phyloP scores from a whole-genome alignment of 2,888 invertebrate genomes.

The Anodontia alba region DNA sequence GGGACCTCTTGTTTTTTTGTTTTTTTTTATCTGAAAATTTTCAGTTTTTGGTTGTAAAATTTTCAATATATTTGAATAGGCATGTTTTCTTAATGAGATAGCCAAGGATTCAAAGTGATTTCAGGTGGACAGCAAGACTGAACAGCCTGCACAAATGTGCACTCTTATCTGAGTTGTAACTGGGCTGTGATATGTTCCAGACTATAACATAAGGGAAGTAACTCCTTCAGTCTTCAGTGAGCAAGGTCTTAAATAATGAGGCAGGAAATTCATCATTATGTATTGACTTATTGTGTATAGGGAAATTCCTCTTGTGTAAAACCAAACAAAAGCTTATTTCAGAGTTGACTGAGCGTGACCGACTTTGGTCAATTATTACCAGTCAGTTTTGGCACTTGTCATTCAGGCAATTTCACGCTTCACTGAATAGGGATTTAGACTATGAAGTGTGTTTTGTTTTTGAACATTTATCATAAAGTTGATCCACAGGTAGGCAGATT shows the following conservation, averaged over 20 bases:
- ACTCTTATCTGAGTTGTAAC: no score
- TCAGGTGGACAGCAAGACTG: no score
- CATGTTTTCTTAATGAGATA: no score
- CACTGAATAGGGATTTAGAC: background rate
- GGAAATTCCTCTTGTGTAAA: constrained; percentile 7
- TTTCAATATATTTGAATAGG: no score
- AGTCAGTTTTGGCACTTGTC: background rate
- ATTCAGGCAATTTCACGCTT: constrained; percentile 5
- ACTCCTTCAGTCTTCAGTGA: background rate
- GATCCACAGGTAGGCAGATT: no score
- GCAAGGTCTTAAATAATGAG: no score
- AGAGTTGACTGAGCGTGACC: background rate
- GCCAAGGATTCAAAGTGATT: no score
- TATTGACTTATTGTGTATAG: background rate
- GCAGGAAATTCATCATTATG: background rate
- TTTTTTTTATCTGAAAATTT: no score
- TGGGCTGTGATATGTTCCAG: no score
- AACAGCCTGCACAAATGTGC: no score
- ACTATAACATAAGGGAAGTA: background rate
- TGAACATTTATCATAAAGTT: background rate
- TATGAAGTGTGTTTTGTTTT: background rate
- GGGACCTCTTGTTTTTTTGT: no score
- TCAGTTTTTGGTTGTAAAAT: no score
- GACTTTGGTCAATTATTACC: constrained; percentile 9
- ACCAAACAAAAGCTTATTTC: constrained; percentile 10